phyloP scores from a whole-genome alignment of 1,140 invertebrate genomes.

The Melanaphis sacchari region DNA sequence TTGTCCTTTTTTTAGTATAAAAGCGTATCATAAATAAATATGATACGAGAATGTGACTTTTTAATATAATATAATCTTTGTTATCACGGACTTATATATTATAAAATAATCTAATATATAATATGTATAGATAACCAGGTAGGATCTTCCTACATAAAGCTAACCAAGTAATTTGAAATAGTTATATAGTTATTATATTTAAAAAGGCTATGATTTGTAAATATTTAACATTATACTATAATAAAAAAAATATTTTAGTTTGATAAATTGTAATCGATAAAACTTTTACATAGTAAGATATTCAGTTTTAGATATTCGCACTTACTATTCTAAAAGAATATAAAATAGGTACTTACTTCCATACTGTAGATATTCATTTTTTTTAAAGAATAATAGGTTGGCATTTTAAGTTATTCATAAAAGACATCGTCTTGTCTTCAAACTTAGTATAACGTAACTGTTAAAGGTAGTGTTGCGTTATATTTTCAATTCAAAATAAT shows the following conservation, averaged over 20 bases:
- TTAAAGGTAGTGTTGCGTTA: not conserved
- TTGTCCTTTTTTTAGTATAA: not conserved
- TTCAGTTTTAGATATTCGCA: not conserved
- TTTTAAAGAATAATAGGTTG: not conserved
- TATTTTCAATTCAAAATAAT: not conserved
- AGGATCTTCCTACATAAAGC: not conserved
- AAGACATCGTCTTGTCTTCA: not conserved
- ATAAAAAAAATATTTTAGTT: not conserved
- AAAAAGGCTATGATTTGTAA: not conserved
- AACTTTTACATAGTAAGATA: not conserved
- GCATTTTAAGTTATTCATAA: conserved; percentile 15
- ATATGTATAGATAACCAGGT: not conserved
- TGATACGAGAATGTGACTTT: not conserved
- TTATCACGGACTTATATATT: not conserved
- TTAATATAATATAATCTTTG: not conserved
- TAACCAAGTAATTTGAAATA: not conserved
- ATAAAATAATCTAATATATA: not conserved
- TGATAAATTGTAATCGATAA: not conserved
- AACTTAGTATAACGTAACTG: not conserved
- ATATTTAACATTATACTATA: not conserved
- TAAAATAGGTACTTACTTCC: not conserved
- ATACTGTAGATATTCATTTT: not conserved
- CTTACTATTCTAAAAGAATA: not conserved
- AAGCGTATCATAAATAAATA: not conserved
- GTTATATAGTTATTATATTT: not conserved